phyloP scores from a whole-genome alignment of 1,140 invertebrate genomes.

The Dreissena polymorpha region DNA sequence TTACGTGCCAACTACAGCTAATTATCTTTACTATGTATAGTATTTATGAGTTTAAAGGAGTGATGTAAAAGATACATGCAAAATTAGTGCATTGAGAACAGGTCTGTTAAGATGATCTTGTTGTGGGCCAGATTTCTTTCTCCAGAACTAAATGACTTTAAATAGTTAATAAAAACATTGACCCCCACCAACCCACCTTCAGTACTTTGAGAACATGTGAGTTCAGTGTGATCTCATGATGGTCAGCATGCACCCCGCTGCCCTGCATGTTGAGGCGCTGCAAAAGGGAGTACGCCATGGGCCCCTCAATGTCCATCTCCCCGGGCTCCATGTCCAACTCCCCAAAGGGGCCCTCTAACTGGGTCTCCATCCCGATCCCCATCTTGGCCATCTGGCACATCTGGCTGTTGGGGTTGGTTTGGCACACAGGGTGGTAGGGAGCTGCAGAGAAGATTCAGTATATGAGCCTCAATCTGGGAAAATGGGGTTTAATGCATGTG shows the following conservation, averaged over 20 bases:
- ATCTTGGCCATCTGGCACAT: slow-evolving; percentile 31
- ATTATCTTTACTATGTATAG: no score
- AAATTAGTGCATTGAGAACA: no score
- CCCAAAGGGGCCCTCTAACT: slow-evolving; percentile 25
- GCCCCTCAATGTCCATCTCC: slow-evolving; percentile 50
- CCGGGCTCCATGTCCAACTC: slow-evolving; percentile 50
- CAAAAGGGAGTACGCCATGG: slow-evolving; percentile 27
- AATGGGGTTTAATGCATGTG: no score
- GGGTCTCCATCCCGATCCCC: slow-evolving; percentile 15
- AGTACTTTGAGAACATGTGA: slow-evolving; percentile 31
- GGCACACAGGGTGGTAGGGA: neutral
- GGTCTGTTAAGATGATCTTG: no score
- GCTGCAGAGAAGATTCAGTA: neutral
- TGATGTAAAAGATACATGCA: no score
- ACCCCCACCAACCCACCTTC: neutral
- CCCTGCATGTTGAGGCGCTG: slow-evolving; percentile 2
- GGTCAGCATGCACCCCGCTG: slow-evolving; percentile 4
- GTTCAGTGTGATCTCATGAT: slow-evolving; percentile 43
- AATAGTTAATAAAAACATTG: no score
- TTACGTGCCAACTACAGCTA: no score
- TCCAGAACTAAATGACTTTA: no score
- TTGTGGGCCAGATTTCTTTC: no score
- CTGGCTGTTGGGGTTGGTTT: slow-evolving; percentile 11
- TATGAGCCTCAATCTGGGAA: no score
- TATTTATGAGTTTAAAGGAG: no score